phyloP scores from a whole-genome alignment of 1,140 invertebrate species.

The Musca domestica region DNA sequence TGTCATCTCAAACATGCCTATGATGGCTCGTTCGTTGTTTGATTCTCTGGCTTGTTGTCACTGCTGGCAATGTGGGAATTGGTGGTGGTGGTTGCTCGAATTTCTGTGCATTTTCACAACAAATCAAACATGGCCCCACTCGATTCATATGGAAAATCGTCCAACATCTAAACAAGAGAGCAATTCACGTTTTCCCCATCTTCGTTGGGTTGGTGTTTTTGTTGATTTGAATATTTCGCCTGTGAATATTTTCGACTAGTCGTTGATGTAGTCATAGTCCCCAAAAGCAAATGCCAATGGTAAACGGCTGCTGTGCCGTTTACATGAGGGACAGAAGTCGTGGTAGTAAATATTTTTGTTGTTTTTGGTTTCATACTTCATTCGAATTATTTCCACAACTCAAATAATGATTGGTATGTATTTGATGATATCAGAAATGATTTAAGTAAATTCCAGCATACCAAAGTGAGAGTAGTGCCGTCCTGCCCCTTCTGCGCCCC shows the following conservation, averaged over 20 bases:
- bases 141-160: constrained; percentile 18
- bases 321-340: no score
- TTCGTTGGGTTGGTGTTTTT: no score
- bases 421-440: constrained; percentile 14
- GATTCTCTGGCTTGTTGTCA: no score
- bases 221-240: no score
- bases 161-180: constrained; percentile 1
- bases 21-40: neutral
- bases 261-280: no score
- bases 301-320: no score
- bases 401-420: constrained; percentile 19
- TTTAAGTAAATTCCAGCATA: constrained; percentile 13
- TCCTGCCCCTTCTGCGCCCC: no score
- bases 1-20: constrained; percentile 7
- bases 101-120: constrained; percentile 9
- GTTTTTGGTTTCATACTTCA: neutral
- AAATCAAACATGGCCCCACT: constrained; percentile 17
- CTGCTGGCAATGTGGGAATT: no score
- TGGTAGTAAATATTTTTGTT: no score
- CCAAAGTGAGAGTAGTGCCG: no score
- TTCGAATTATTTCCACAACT: constrained; percentile 13
- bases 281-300: no score
- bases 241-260: no score
- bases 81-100: neutral
- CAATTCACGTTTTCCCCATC: neutral